Percentiles rank a stretch among this genome's conserved stretches.
These are phyloP conservation scores for Eulemur coronatus DNA, from an alignment of 2,797 vertebrate species.

Conservation along the genomic window DNA sequence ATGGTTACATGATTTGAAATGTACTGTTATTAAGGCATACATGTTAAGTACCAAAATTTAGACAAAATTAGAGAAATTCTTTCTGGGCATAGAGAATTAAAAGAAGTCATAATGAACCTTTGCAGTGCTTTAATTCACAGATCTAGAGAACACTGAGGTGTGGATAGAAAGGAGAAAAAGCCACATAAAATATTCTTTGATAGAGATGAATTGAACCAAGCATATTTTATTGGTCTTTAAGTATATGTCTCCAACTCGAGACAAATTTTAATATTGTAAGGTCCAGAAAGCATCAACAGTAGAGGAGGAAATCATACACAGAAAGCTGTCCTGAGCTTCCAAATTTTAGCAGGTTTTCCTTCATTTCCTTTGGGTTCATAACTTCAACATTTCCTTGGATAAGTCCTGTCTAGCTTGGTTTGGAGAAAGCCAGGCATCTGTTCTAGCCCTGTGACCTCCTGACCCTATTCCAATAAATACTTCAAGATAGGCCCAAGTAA, in stretches of 20 bases:
- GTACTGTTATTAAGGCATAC: neutral
- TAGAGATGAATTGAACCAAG: neutral
- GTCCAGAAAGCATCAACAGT: fast-evolving
- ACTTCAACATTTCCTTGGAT: neutral
- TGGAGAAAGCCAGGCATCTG: neutral
- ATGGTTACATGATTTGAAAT: neutral
- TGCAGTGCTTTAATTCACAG: neutral
- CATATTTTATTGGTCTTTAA: neutral
- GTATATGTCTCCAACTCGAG: neutral
- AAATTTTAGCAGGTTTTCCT: neutral
- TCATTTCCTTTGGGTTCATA: neutral
- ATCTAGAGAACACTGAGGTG: neutral
- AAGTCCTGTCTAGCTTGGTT: neutral
- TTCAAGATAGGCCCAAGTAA: neutral
- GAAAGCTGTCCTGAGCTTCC: neutral
- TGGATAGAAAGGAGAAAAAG: neutral
- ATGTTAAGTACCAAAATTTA: neutral
- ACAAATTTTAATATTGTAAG: neutral
- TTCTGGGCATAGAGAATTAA: neutral
- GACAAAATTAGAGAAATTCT: neutral
- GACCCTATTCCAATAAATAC: neutral
- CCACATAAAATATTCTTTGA: neutral
- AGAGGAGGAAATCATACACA: neutral
- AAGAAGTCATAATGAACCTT: neutral
- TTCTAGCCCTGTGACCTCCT: neutral